These are phyloP conservation scores for Hormiphora californensis DNA, from an alignment of 37 sponge, comb jelly and placozoan genomes.

Conservation along the genomic window DNA sequence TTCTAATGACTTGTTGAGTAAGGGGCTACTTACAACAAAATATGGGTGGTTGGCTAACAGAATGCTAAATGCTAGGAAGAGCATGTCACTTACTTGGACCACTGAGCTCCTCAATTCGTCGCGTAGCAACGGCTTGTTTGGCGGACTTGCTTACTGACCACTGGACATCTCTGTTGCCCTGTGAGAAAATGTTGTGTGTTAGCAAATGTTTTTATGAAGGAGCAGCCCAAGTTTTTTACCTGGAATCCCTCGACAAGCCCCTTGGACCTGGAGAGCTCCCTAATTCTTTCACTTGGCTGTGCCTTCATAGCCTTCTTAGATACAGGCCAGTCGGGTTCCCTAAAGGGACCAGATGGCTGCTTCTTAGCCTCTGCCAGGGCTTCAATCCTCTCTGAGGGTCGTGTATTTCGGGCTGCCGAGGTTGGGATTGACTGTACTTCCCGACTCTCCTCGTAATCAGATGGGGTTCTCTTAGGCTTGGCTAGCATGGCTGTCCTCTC, in stretches of 20 bases:
- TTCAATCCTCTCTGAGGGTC: conserved; percentile 57
- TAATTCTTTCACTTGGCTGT: conserved; percentile 61
- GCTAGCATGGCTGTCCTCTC: conserved; percentile 73
- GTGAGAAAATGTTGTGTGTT: background rate
- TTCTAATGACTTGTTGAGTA: no score
- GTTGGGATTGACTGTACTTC: conserved; percentile 68
- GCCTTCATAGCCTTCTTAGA: conserved; percentile 51
- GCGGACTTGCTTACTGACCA: conserved; percentile 72
- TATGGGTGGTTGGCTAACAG: no score
- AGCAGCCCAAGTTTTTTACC: conserved; percentile 63
- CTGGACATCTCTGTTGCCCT: conserved; percentile 46
- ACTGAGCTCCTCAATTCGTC: conserved; percentile 80
- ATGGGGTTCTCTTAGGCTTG: conserved; percentile 64
- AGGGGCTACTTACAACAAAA: no score
- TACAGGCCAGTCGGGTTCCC: conserved; percentile 52
- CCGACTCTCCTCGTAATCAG: conserved; percentile 62
- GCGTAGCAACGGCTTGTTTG: conserved; percentile 71
- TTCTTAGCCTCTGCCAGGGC: conserved; percentile 66
- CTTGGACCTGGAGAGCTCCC: conserved; percentile 72
- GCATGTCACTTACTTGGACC: conserved; percentile 62
- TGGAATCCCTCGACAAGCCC: conserved; percentile 74
- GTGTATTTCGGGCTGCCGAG: conserved; percentile 58
- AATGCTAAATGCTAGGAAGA: no score
- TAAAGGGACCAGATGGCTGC: conserved; percentile 33
- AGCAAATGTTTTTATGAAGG: background rate